Percentiles rank a stretch among this genome's conserved stretches.
Evolutionary conservation across 2,888 invertebrate genomes (phyloP).

Genomic region (Eupithecia subumbrata): DNA sequence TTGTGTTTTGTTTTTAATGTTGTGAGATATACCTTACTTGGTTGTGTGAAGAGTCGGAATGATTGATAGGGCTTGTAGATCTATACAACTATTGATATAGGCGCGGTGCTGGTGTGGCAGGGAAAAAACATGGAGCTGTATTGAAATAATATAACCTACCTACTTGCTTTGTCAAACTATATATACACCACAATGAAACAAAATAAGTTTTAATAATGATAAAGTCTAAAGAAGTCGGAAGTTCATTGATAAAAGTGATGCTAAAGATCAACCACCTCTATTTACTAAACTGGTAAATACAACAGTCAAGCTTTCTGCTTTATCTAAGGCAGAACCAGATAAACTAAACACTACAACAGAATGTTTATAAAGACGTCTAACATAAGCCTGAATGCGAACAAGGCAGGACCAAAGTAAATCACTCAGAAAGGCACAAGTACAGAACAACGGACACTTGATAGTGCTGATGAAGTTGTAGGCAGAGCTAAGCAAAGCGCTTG

Average conservation of each 20-base stretch:
- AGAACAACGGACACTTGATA: constrained; percentile 44
- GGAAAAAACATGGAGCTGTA: neutral
- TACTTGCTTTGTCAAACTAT: neutral
- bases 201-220: neutral
- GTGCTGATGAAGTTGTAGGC: constrained; percentile 48
- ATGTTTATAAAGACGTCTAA: constrained; percentile 37
- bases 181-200: neutral
- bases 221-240: no score
- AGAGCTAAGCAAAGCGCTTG: constrained; percentile 19
- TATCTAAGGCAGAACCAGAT: constrained; percentile 18
- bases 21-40: constrained; percentile 20
- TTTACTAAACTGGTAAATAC: neutral
- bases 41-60: constrained; percentile 1
- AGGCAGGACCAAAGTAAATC: constrained; percentile 45
- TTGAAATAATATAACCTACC: neutral
- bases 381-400: constrained; percentile 39
- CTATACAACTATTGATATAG: neutral
- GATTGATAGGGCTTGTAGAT: neutral
- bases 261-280: neutral
- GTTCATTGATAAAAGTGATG: neutral
- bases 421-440: constrained; percentile 46
- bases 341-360: constrained; percentile 26
- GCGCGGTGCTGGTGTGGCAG: neutral
- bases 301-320: constrained; percentile 1
- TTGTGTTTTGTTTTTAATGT: constrained; percentile 53